phyloP scores from a whole-genome alignment of 2,113 vertebrate species.

The Butorides virescens region DNA sequence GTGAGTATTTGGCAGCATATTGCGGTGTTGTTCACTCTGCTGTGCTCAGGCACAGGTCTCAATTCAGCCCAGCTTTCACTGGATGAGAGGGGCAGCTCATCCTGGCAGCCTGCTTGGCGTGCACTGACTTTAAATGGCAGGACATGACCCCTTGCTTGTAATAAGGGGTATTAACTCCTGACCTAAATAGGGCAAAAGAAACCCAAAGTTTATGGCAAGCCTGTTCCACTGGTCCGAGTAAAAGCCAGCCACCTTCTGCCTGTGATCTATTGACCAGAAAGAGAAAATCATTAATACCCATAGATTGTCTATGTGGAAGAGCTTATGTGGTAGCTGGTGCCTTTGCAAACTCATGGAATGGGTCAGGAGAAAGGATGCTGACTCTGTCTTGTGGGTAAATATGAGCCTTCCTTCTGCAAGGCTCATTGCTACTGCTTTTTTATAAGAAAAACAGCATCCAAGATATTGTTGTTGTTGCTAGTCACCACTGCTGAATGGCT shows the following conservation, averaged over 20 bases:
- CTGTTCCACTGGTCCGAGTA: background rate
- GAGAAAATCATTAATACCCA: background rate
- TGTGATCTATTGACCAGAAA: background rate
- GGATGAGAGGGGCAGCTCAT: background rate
- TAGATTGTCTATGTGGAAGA: background rate
- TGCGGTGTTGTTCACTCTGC: background rate
- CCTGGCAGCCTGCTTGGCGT: background rate
- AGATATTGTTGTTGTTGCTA: background rate
- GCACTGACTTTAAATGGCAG: background rate
- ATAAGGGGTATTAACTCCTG: slow-evolving; percentile 1
- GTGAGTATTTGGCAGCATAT: slow-evolving; percentile 46
- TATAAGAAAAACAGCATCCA: background rate
- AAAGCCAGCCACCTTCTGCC: background rate
- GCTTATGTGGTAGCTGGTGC: background rate
- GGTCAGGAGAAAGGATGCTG: background rate
- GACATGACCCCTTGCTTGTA: background rate
- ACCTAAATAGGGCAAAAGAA: background rate
- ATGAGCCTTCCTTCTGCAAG: background rate
- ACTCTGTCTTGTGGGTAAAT: background rate
- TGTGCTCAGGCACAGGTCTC: slow-evolving; percentile 20
- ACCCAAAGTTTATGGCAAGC: background rate
- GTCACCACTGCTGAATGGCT: background rate
- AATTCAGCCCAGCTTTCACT: slow-evolving; percentile 22
- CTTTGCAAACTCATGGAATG: background rate
- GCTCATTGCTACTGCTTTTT: background rate